Evolutionary conservation across 2,113 vertebrate species (phyloP), one percentile per base, ranked within the genome.

Genomic region (Heliornis fulica): DNA sequence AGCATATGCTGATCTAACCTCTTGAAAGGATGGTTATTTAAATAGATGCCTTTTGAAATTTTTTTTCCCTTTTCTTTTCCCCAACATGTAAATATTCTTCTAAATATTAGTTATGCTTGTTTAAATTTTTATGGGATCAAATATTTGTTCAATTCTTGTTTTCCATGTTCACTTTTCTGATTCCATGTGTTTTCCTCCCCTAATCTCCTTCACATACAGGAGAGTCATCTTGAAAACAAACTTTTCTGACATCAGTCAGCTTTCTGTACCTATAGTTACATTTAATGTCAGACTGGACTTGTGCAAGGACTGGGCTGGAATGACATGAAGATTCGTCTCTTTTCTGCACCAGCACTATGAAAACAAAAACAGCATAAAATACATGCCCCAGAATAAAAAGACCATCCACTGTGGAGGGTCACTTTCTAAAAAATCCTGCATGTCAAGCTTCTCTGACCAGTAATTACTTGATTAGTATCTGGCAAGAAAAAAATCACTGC

Each of bases 121-220:
- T 97, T 97, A 93, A 93, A 89, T 78, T 93, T 95, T 97, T 90
- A 95, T 93, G 40, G 88, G 53, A 64, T 90, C 88, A 94, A 90
- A 94, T 95, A 91, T 96, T 94, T 95, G 88, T 75, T 95, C 87
- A 91, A 90, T 95, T 94, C 83, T 83, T 93, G 81, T 94, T 92
- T 88, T 79, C 43, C 8, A 9, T 82, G 80, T 87, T 93, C n/a
- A 0, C 17, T 92, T 80, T 90, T 89, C 56, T 29, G 5, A 88
- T 92, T 86, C 38, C 78, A 20, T 74, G 43, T 56, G 40, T 19
- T 78, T 65, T 92, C 31, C 43, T 86, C 46, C 19, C 14, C 23
- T 48, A 51, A 84, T 60, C 60, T 85, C 38, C 50, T 77, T 63
- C 32, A 74, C 5, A 46, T 66, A 70, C 36, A 80, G 65, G n/a